Percentiles rank a stretch among this genome's conserved stretches.
phyloP scores from a whole-genome alignment of 2,113 vertebrate genomes.

The Triplophysa siluroides region DNA sequence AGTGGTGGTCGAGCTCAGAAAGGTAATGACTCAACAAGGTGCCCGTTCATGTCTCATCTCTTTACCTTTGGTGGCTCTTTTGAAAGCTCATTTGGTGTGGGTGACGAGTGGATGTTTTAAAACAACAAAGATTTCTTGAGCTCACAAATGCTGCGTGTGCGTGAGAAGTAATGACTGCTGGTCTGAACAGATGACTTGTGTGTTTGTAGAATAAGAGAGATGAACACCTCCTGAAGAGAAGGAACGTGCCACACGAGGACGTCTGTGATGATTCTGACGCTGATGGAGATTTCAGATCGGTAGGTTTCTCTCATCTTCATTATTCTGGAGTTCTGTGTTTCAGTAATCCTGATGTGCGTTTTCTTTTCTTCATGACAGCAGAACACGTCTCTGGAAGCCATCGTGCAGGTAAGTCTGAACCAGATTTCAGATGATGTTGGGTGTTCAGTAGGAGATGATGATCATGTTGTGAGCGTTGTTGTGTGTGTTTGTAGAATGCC shows the following conservation, averaged over 20 bases:
- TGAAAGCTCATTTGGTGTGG: no score
- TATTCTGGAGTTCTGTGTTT: neutral
- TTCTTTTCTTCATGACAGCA: slow-evolving; percentile 73
- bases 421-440: no score
- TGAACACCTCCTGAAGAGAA: slow-evolving; percentile 95
- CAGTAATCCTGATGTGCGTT: neutral
- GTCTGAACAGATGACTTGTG: neutral
- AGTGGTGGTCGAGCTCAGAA: slow-evolving; percentile 96
- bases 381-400: slow-evolving; percentile 98
- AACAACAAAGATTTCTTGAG: no score
- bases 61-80: neutral
- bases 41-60: no score
- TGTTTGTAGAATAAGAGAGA: slow-evolving; percentile 91
- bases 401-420: slow-evolving; percentile 88
- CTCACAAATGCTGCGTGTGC: neutral
- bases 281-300: slow-evolving; percentile 94
- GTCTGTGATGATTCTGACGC: slow-evolving; percentile 94
- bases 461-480: neutral
- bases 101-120: neutral
- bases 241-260: slow-evolving; percentile 96
- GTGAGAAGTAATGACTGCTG: neutral
- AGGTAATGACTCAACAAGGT: slow-evolving; percentile 73
- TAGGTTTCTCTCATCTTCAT: slow-evolving; percentile 62
- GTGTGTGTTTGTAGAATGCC: slow-evolving; percentile 82
- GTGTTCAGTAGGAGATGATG: no score